A percentile compares a stretch with the other conserved stretches of the same genome.
Conservation (phyloP, 2,797 vertebrate species). For the Anomalospiza imberbis region DNA sequence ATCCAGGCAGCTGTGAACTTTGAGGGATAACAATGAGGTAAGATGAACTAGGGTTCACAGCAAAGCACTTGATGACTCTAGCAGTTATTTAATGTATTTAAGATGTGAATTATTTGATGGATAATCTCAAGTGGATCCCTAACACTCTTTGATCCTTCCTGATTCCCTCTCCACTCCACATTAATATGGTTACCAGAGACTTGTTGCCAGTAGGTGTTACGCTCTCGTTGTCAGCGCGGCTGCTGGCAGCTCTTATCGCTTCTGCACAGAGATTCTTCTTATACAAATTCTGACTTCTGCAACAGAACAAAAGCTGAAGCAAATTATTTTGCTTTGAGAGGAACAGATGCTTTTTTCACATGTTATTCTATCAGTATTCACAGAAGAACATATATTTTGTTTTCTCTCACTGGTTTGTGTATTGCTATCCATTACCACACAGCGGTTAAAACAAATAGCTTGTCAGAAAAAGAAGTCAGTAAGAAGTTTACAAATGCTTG, state of each 20-base stretch:
- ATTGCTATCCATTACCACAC: neutral
- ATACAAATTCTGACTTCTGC: slow-evolving; percentile 73
- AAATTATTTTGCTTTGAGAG: neutral
- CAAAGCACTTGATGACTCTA: slow-evolving; percentile 63
- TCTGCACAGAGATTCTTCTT: slow-evolving; percentile 73
- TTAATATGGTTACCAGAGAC: slow-evolving; percentile 67
- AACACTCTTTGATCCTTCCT: slow-evolving; percentile 66
- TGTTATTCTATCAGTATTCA: neutral
- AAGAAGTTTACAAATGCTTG: neutral
- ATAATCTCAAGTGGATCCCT: slow-evolving; percentile 71
- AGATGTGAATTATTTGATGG: slow-evolving; percentile 73
- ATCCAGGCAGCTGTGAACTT: slow-evolving; percentile 71
- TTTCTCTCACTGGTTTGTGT: neutral
- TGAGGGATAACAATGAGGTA: slow-evolving; percentile 73
- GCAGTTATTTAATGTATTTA: slow-evolving; percentile 73
- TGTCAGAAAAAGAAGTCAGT: neutral
- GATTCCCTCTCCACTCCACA: slow-evolving; percentile 27
- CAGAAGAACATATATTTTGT: neutral
- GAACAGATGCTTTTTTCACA: neutral
- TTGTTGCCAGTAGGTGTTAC: slow-evolving; percentile 58
- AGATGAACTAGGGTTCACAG: slow-evolving; percentile 68
- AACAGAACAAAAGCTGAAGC: slow-evolving; percentile 48
- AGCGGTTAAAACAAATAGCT: neutral
- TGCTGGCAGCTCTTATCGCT: slow-evolving; percentile 64
- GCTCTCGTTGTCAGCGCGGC: slow-evolving; percentile 65